phyloP scores from a whole-genome alignment of 1,140 invertebrate genomes.

The Drosophila sp. region DNA sequence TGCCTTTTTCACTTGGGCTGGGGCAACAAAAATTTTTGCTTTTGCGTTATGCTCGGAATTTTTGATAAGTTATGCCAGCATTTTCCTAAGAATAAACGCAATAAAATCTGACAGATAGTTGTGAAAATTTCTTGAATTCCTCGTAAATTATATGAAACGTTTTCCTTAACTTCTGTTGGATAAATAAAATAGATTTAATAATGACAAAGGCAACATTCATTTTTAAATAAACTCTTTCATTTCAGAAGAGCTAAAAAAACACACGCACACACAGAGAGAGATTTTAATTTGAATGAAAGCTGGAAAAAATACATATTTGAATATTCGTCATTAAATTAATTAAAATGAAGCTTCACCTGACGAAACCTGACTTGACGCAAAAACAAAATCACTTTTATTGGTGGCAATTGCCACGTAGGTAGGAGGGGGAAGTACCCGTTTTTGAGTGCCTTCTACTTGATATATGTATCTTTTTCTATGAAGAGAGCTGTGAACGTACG shows the following conservation, averaged over 20 bases:
- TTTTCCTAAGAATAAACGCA: constrained; percentile 1
- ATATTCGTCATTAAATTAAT: constrained; percentile 75
- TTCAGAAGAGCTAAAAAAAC: background rate
- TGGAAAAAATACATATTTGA: constrained; percentile 50
- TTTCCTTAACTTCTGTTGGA: background rate
- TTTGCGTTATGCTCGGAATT: constrained; percentile 65
- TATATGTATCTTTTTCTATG: background rate
- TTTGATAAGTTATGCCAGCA: constrained; percentile 64
- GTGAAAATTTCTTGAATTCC: constrained; percentile 3
- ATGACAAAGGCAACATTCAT: background rate
- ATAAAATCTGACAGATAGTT: constrained; percentile 29
- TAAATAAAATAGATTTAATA: background rate
- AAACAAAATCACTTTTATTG: constrained; percentile 34
- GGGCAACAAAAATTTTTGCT: constrained; percentile 22
- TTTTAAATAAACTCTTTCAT: background rate
- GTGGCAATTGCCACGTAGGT: background rate
- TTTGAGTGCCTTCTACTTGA: background rate
- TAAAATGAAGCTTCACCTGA: constrained; percentile 50
- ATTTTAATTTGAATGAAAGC: constrained; percentile 53
- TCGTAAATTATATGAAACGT: constrained; percentile 12
- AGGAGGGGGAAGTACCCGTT: background rate
- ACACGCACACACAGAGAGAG: constrained; percentile 40
- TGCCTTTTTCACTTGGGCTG: constrained; percentile 33
- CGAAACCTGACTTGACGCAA: constrained; percentile 51
- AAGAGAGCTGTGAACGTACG: background rate